Evolutionary conservation across 2,113 vertebrate genomes (phyloP).

Genomic region (Anthoscopus minutus): DNA sequence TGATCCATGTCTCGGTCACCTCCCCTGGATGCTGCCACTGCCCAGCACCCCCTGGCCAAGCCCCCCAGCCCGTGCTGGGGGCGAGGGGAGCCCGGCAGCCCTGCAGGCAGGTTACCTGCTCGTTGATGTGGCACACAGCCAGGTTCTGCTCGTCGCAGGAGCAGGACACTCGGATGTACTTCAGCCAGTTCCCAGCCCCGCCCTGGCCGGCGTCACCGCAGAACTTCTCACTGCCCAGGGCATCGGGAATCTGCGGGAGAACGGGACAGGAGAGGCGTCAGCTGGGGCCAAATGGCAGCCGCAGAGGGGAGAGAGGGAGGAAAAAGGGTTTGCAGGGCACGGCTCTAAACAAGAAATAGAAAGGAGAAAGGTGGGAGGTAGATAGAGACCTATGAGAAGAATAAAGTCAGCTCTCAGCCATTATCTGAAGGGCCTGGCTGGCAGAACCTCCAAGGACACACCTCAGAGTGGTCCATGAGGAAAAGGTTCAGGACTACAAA

Average conservation of each 20-base stretch:
- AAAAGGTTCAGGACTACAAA: not conserved
- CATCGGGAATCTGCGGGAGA: constrained; percentile 81
- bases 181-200: constrained; percentile 85
- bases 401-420: not conserved
- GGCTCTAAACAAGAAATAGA: not conserved
- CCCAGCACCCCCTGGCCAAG: fast-evolving
- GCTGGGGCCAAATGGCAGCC: fast-evolving
- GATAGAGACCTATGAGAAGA: fast-evolving
- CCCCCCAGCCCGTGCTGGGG: fast-evolving
- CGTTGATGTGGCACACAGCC: constrained; percentile 81
- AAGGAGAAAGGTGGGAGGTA: not conserved
- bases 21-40: fast-evolving
- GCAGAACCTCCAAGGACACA: not conserved
- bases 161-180: constrained; percentile 85
- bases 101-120: constrained; percentile 75
- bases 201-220: constrained; percentile 74
- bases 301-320: not conserved
- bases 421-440: not conserved
- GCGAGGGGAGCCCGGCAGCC: not conserved
- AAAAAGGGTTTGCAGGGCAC: not conserved
- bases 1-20: not conserved
- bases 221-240: constrained; percentile 86
- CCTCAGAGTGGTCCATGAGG: not conserved
- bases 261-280: not conserved
- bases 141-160: constrained; percentile 92